These are phyloP conservation scores for Nudaria mundana DNA, from an alignment of 2,888 invertebrate species.

Conservation along the genomic window DNA sequence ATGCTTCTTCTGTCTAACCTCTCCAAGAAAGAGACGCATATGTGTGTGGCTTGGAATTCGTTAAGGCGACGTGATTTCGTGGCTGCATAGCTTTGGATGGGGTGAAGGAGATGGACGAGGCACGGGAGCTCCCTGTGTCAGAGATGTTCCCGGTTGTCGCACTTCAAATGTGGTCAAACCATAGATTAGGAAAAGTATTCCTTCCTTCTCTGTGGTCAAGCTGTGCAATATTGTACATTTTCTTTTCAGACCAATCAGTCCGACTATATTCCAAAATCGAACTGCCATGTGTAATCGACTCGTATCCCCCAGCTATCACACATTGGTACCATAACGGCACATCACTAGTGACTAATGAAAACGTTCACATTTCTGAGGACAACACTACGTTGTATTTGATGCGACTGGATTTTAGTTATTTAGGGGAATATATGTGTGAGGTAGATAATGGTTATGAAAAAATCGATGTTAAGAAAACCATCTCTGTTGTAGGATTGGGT, in stretches of 20 bases:
- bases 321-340: conserved; percentile 63
- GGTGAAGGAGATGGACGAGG: too few species aligned
- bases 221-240: too few species aligned
- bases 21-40: too few species aligned
- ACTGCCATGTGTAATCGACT: conserved; percentile 47
- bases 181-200: too few species aligned
- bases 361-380: conserved; percentile 40
- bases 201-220: too few species aligned
- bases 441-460: conserved; percentile 72
- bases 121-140: too few species aligned
- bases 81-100: too few species aligned
- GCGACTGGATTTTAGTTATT: conserved; percentile 49
- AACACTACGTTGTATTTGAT: conserved; percentile 42
- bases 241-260: conserved; percentile 46
- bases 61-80: too few species aligned
- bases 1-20: too few species aligned
- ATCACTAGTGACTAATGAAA: conserved; percentile 26
- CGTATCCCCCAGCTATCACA: conserved; percentile 40
- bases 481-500: conserved; percentile 59
- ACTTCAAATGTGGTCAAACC: too few species aligned
- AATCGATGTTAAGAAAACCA: conserved; percentile 41
- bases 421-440: conserved; percentile 76
- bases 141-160: too few species aligned
- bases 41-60: too few species aligned
- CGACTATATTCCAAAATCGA: conserved; percentile 52